Base-by-base conservation (phyloP, 2,888 invertebrate species). In the Leptinotarsa juncta region DNA sequence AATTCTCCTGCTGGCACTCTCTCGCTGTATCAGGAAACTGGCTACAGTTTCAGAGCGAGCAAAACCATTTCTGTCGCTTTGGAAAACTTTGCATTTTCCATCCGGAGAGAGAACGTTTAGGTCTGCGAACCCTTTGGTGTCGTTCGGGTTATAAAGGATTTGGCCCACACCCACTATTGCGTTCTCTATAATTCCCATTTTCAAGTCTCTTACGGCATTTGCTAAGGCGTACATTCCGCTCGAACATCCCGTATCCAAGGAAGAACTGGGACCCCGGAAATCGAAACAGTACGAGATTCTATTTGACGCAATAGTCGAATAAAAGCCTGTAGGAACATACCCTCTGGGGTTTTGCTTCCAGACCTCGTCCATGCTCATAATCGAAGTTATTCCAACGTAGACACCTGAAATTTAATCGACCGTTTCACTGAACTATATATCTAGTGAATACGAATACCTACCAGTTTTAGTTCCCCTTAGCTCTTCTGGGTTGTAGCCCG, bases 41-140 rank as follows among this genome's bases (percentile, higher is more conserved):
- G 87, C 86, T 23, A 90, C 82, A 3, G 87, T 88, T 80, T 90
- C 90, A 80, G 89, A 88, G 49, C 90, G 60, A 48, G 87, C 87
- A 51, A 80, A 82, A 32, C 83, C 81, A 42, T 81, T 76, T 18
- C 81, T 70, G 20, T 81, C 75, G n/a, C 65, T 72, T 55, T 79
- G 77, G 60, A 79, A 80, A 15, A 80, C 71, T 62, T 72, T 74
- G 51, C 76, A 76, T 23, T 57, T 75, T 12, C 76, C 73, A 12
- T 68, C 71, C 10, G 70, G 67, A 5, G 76, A 70, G 15, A 76
- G 65, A 67, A 76, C 71, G 48, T 79, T 79, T 1, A 82, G 66
- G 51, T 71, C 72, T 20, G 67, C 67, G 65, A 82, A 81, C 67
- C 81, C 82, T 2, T 73, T 42, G 18, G 81, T 78, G 42, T 82